Conservation (phyloP, 2,888 invertebrate species). For the Catonia carolina region DNA sequence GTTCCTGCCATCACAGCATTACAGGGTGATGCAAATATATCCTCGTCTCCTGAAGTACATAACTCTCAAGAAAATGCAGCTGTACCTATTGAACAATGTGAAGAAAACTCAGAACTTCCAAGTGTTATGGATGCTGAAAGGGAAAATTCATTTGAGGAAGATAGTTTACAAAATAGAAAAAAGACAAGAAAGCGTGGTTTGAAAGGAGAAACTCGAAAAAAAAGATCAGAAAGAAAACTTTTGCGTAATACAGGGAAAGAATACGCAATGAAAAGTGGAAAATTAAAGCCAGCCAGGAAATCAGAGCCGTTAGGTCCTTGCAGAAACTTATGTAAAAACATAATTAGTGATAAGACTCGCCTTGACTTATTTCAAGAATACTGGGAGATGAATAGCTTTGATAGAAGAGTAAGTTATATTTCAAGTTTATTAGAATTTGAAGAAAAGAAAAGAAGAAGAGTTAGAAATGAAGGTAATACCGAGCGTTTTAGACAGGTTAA, state of each 20-base stretch:
- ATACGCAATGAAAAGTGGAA: constrained; percentile 1
- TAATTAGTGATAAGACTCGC: not conserved
- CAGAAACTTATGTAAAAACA: not conserved
- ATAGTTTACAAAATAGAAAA: too few species aligned
- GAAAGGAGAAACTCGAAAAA: constrained; percentile 3
- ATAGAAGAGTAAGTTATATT: not conserved
- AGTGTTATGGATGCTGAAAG: too few species aligned
- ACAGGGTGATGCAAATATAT: too few species aligned
- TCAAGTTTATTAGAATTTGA: not conserved
- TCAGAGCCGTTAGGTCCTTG: not conserved
- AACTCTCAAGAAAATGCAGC: too few species aligned
- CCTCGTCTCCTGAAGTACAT: too few species aligned
- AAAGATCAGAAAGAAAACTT: not conserved
- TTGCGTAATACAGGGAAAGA: not conserved
- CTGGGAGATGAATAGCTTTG: not conserved
- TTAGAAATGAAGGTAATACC: not conserved
- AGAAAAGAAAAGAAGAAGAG: not conserved
- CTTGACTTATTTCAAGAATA: not conserved
- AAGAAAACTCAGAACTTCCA: too few species aligned
- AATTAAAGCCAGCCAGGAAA: not conserved
- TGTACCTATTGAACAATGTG: too few species aligned
- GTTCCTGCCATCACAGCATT: too few species aligned
- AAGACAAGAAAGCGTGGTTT: too few species aligned
- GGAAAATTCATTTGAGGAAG: too few species aligned
- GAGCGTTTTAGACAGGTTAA: not conserved